Percentiles rank a stretch among this genome's conserved stretches.
Conservation (phyloP, 2,113 vertebrate species). For the Furnarius figulus region DNA sequence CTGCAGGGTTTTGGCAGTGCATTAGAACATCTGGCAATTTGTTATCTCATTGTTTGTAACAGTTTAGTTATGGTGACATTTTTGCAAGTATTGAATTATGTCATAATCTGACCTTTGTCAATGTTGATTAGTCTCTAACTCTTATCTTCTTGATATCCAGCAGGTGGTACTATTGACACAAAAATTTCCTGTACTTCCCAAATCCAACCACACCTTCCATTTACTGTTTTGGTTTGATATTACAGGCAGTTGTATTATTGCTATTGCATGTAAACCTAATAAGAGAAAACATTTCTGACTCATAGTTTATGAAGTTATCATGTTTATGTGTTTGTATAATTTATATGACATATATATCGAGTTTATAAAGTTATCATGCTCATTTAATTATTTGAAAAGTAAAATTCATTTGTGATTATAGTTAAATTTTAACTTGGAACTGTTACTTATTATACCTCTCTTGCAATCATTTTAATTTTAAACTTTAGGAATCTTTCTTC, state of each 20-base stretch:
- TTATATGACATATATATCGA: not conserved
- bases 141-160: not conserved
- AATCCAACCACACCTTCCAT: not conserved
- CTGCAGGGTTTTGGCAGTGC: not conserved
- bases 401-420: not conserved
- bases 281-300: not conserved
- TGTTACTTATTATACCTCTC: not conserved
- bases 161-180: constrained; percentile 42
- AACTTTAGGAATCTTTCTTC: not conserved
- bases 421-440: not conserved
- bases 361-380: not conserved
- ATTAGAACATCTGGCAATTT: not conserved
- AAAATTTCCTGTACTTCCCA: not conserved
- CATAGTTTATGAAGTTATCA: not conserved
- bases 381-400: not conserved
- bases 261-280: not conserved
- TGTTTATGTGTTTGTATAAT: not conserved
- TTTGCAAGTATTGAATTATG: not conserved
- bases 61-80: not conserved
- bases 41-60: rapidly evolving
- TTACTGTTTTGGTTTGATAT: not conserved
- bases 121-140: not conserved
- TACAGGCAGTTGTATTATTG: not conserved
- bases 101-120: not conserved
- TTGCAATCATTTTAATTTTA: not conserved